Conservation (phyloP, 2,113 vertebrate species). For the Gymnobelideus leadbeateri region DNA sequence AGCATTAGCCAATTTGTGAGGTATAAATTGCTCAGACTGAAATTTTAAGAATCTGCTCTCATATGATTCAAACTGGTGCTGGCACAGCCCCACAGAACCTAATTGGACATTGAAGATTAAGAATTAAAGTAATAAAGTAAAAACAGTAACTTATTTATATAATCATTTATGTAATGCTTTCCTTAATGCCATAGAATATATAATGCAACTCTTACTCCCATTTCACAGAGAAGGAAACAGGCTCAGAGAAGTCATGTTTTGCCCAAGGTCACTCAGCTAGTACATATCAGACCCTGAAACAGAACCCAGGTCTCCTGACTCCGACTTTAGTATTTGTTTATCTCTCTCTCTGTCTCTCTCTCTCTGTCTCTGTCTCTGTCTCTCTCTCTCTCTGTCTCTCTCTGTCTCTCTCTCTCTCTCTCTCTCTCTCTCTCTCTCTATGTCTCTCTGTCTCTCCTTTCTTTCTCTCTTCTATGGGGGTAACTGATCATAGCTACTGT, state of each 20-base stretch:
- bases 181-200: neutral
- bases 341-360: too few relatives aligned
- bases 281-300: neutral
- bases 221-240: neutral
- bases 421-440: too few relatives aligned
- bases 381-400: too few relatives aligned
- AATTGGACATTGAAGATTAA: neutral
- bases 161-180: neutral
- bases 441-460: too few relatives aligned
- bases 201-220: neutral
- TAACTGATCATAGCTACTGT: neutral
- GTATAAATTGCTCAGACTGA: neutral
- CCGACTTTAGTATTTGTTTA: too few relatives aligned
- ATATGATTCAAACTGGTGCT: neutral
- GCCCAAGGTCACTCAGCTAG: neutral
- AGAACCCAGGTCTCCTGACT: neutral
- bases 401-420: too few relatives aligned
- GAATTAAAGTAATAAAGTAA: neutral
- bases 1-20: neutral
- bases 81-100: neutral
- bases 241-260: neutral
- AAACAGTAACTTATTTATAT: neutral
- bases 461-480: too few relatives aligned
- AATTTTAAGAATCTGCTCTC: neutral
- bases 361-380: too few relatives aligned